These are phyloP conservation scores for Meiosimyza decipiens DNA, from an alignment of 2,888 invertebrate genomes.

Conservation along the genomic window DNA sequence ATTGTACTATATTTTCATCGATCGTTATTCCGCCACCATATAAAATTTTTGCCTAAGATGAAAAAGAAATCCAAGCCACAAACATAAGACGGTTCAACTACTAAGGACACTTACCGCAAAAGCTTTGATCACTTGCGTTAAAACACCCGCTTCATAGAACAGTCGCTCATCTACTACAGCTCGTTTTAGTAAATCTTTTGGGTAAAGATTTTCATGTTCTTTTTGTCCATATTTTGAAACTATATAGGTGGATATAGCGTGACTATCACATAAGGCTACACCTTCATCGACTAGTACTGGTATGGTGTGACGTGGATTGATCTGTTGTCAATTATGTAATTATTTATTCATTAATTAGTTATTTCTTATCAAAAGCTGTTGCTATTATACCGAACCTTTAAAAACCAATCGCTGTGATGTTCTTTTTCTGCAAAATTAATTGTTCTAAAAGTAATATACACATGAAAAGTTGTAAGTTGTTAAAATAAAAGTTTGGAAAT, in stretches of 20 bases:
- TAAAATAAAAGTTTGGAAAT: no score
- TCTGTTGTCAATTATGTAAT: slow-evolving; percentile 54
- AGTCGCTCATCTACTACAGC: slow-evolving; percentile 69
- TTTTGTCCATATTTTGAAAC: slow-evolving; percentile 67
- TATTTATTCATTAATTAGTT: neutral
- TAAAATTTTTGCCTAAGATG: slow-evolving; percentile 44
- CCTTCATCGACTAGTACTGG: slow-evolving; percentile 69
- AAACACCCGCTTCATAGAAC: slow-evolving; percentile 67
- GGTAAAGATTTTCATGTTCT: slow-evolving; percentile 68
- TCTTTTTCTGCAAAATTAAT: slow-evolving; percentile 40
- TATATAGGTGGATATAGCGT: slow-evolving; percentile 67
- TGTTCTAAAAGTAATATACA: slow-evolving; percentile 27
- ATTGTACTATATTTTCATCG: slow-evolving; percentile 45
- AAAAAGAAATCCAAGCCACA: neutral
- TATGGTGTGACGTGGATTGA: slow-evolving; percentile 69
- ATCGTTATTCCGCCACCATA: slow-evolving; percentile 41
- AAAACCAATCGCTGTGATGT: slow-evolving; percentile 44
- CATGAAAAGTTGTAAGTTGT: no score
- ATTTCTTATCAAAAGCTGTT: neutral
- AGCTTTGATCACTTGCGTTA: slow-evolving; percentile 64
- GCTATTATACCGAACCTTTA: slow-evolving; percentile 38
- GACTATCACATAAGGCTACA: slow-evolving; percentile 67
- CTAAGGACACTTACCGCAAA: slow-evolving; percentile 61
- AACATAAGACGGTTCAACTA: neutral
- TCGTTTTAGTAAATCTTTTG: slow-evolving; percentile 67